A percentile compares a stretch with the other conserved stretches of the same genome.
Conservation (phyloP, 2,113 vertebrate genomes). For the Dicaeum eximium region DNA sequence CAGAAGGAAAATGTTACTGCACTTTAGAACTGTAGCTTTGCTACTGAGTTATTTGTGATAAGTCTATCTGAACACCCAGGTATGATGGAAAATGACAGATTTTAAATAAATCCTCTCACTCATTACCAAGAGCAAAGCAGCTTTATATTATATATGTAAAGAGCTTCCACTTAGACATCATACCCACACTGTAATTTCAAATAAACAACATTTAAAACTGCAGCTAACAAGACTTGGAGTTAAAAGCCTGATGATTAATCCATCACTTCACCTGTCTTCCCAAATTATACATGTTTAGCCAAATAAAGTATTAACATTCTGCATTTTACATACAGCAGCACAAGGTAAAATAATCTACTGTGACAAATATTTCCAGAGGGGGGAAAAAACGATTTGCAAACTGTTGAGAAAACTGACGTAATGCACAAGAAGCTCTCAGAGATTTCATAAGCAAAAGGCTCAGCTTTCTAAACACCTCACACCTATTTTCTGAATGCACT, state of each 20-base stretch:
- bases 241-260: constrained; percentile 66
- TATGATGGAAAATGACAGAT: constrained; percentile 2
- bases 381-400: background rate
- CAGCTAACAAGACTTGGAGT: constrained; percentile 60
- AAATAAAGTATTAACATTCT: constrained; percentile 69
- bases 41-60: background rate
- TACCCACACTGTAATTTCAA: constrained; percentile 55
- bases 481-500: background rate
- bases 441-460: background rate
- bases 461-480: background rate
- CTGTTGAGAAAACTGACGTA: constrained; percentile 16
- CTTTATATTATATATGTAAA: constrained; percentile 37
- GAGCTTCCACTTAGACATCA: constrained; percentile 18
- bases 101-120: background rate
- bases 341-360: constrained; percentile 54
- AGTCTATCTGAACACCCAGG: background rate
- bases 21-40: background rate
- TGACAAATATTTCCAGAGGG: constrained; percentile 50
- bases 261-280: constrained; percentile 67
- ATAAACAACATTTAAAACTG: constrained; percentile 67
- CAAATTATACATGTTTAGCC: constrained; percentile 68
- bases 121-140: constrained; percentile 10
- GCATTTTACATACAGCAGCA: constrained; percentile 59
- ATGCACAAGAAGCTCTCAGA: background rate
- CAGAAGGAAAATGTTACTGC: background rate